Percentiles rank a stretch among this genome's conserved stretches.
Evolutionary conservation across 2,888 invertebrate species (phyloP).

Genomic region (Megaustenia siamemsis): DNA sequence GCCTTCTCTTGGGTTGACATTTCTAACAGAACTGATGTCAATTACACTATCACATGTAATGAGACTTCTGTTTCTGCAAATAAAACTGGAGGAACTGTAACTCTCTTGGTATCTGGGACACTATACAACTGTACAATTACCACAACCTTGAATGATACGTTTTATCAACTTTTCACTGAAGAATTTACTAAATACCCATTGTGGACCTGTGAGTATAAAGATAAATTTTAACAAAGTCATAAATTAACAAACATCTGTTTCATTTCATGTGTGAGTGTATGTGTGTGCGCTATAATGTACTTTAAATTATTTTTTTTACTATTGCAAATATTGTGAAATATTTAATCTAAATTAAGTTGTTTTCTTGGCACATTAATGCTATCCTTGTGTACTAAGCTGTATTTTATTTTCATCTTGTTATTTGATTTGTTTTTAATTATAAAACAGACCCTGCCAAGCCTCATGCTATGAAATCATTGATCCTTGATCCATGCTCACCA

Average conservation of each 20-base stretch:
- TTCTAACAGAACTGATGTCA: background rate
- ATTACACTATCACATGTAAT: background rate
- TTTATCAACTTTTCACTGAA: background rate
- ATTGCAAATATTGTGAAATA: background rate
- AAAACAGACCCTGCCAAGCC: background rate
- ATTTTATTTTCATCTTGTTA: background rate
- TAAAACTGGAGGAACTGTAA: background rate
- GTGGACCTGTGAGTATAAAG: constrained; percentile 16
- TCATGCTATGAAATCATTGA: background rate
- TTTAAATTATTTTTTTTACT: background rate
- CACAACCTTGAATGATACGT: background rate
- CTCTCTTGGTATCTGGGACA: background rate
- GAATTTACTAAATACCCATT: background rate
- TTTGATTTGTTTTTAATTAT: background rate
- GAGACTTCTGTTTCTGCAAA: background rate
- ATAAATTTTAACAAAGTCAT: background rate
- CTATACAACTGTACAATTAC: background rate
- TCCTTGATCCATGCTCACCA: background rate
- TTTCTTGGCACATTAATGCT: background rate
- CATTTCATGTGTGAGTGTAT: background rate
- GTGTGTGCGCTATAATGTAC: background rate
- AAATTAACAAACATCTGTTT: too few species aligned
- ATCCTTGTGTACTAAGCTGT: background rate
- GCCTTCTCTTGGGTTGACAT: background rate
- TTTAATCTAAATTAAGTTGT: background rate